Conservation (phyloP, 2,888 invertebrate species). For the Ormyrus pomaceus region DNA sequence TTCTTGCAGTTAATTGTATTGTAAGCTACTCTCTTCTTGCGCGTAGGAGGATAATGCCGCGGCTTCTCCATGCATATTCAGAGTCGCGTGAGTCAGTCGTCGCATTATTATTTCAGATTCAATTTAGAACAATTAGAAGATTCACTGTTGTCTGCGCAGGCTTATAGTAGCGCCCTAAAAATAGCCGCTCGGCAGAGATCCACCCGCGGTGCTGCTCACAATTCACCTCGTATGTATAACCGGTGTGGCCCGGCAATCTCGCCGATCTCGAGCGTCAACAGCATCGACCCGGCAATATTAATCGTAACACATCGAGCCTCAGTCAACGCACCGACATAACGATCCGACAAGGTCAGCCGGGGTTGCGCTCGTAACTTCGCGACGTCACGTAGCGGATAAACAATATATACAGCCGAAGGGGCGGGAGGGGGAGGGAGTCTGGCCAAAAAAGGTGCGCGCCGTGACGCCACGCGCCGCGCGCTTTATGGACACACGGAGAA, state of each 20-base stretch:
- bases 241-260: no score
- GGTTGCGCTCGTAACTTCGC: background rate
- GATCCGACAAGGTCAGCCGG: conserved; percentile 28
- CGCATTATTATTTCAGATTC: background rate
- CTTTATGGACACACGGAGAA: conserved; percentile 36
- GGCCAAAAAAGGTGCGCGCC: conserved; percentile 68
- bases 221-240: no score
- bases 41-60: background rate
- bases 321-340: conserved; percentile 20
- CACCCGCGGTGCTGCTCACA: no score
- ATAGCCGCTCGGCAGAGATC: no score
- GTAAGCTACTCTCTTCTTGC: background rate
- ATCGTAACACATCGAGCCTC: conserved; percentile 11
- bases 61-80: background rate
- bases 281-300: conserved; percentile 14
- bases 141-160: background rate
- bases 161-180: no score
- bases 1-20: conserved; percentile 7
- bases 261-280: background rate
- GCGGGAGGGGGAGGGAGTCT: conserved; percentile 12
- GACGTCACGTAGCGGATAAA: conserved; percentile 34
- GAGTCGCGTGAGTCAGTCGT: background rate
- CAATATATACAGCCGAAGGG: background rate
- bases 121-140: conserved; percentile 20
- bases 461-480: conserved; percentile 63